Evolutionary conservation across 2,113 vertebrate species (phyloP).

Genomic region (Rhinopomastus cyanomelas): DNA sequence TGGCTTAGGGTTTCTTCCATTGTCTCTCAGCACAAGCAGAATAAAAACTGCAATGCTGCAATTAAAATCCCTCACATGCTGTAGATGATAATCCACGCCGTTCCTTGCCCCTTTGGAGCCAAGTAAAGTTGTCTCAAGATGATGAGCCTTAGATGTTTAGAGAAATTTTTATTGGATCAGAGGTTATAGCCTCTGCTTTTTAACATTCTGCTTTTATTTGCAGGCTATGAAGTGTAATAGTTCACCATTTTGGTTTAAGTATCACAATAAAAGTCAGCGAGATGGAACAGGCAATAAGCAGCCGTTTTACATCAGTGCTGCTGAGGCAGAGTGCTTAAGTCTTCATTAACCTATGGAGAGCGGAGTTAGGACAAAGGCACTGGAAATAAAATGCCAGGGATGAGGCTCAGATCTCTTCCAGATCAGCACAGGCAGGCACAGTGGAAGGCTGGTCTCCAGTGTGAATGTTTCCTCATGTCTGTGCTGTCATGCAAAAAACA

Average conservation of each 20-base stretch:
- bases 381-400: slow-evolving; percentile 33
- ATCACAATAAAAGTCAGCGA: slow-evolving; percentile 83
- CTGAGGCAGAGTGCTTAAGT: slow-evolving; percentile 64
- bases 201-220: slow-evolving; percentile 81
- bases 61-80: slow-evolving; percentile 20
- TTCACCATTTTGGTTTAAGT: slow-evolving; percentile 85
- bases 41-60: background rate
- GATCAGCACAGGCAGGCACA: background rate
- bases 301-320: slow-evolving; percentile 77
- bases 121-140: slow-evolving; percentile 69
- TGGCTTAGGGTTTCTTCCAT: background rate
- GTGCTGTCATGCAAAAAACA: background rate
- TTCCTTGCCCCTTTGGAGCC: slow-evolving; percentile 37
- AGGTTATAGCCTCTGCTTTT: slow-evolving; percentile 78
- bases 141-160: slow-evolving; percentile 68
- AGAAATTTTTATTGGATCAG: slow-evolving; percentile 71
- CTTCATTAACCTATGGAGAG: slow-evolving; percentile 75
- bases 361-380: slow-evolving; percentile 51
- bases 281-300: slow-evolving; percentile 81
- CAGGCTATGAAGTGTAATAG: slow-evolving; percentile 84
- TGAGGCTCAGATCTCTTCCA: background rate
- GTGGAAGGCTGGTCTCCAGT: background rate
- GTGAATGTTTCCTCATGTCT: background rate
- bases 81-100: slow-evolving; percentile 32
- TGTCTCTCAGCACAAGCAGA: background rate